These are phyloP conservation scores for Germaria angustata DNA, from an alignment of 2,888 invertebrate genomes.

Conservation along the genomic window DNA sequence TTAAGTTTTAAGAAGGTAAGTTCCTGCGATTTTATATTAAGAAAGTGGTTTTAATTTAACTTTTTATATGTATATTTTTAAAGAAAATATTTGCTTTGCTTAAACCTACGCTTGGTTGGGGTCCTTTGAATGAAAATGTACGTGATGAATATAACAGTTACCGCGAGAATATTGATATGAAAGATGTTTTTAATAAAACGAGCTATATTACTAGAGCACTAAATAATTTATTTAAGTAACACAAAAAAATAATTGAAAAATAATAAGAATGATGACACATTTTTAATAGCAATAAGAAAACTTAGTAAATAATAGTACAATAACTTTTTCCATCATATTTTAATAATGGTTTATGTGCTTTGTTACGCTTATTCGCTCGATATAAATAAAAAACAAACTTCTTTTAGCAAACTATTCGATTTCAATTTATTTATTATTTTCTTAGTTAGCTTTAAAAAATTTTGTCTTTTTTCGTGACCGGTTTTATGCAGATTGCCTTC, in stretches of 20 bases:
- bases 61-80: not conserved
- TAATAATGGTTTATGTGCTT: too few relatives aligned
- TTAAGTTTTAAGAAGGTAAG: constrained; percentile 69
- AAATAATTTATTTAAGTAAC: constrained; percentile 61
- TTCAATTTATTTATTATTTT: too few relatives aligned
- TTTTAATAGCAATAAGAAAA: too few relatives aligned
- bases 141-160: constrained; percentile 80
- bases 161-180: constrained; percentile 59
- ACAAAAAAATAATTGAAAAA: not conserved
- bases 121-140: constrained; percentile 75
- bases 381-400: too few relatives aligned
- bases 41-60: not conserved
- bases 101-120: constrained; percentile 75
- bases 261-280: not conserved
- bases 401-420: too few relatives aligned
- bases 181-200: not conserved
- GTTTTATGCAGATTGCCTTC: too few relatives aligned
- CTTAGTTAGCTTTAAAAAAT: too few relatives aligned
- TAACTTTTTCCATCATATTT: too few relatives aligned
- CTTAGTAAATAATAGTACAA: too few relatives aligned
- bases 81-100: constrained; percentile 68
- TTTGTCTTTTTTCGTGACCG: too few relatives aligned
- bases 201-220: constrained; percentile 39
- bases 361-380: too few relatives aligned
- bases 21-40: not conserved